Percentiles rank a stretch among this genome's conserved stretches.
Evolutionary conservation across 2,888 invertebrate species (phyloP).

Genomic region (Lithophane ornitopus): DNA sequence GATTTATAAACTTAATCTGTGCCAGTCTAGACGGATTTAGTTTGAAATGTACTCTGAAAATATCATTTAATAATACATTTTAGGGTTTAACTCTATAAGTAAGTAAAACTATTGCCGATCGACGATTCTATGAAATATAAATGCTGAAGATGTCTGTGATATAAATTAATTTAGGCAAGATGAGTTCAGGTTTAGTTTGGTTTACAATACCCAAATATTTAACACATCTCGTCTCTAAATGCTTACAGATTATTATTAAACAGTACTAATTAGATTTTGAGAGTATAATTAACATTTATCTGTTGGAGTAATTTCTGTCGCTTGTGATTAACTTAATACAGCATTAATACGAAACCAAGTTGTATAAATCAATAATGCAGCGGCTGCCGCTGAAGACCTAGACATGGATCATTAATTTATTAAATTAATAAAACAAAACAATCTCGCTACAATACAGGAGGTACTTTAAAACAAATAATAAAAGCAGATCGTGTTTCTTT

Average conservation of each 20-base stretch:
- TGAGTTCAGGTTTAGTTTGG: not conserved
- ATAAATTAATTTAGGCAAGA: not conserved
- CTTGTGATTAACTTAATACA: not conserved
- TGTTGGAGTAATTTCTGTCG: not conserved
- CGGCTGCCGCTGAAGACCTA: fast-evolving
- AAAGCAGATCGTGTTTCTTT: not conserved
- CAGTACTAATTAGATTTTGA: not conserved
- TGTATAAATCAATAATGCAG: not conserved
- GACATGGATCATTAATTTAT: no score
- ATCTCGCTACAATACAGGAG: not conserved
- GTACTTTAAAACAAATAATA: not conserved
- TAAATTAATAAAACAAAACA: not conserved
- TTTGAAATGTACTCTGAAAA: conserved; percentile 47
- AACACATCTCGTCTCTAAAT: not conserved
- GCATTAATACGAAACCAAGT: not conserved
- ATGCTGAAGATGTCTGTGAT: not conserved
- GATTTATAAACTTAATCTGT: conserved; percentile 52
- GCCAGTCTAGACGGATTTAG: conserved; percentile 51
- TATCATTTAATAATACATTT: conserved; percentile 42
- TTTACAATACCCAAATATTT: not conserved
- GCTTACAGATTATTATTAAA: not conserved
- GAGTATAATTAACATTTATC: not conserved
- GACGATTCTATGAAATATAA: not conserved
- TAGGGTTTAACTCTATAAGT: conserved; percentile 26
- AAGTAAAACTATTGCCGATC: conserved; percentile 28